Percentiles rank a stretch among this genome's conserved stretches.
These are phyloP conservation scores for Hybognathus amarus DNA, from an alignment of 2,797 vertebrate species.

Conservation along the genomic window DNA sequence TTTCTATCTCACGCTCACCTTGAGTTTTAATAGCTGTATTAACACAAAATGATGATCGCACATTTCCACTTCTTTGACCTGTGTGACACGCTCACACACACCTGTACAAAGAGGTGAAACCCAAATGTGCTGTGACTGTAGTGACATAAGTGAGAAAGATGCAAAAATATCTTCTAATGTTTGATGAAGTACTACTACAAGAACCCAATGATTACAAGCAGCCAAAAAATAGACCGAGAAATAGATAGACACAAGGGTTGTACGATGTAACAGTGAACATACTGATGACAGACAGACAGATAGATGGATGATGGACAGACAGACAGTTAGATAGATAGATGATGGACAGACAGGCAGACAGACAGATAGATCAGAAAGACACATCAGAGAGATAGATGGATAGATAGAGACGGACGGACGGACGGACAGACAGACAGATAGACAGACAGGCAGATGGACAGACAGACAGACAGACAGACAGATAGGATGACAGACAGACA, in stretches of 20 bases:
- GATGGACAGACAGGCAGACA: neutral
- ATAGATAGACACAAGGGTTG: neutral
- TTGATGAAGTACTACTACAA: neutral
- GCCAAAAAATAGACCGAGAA: neutral
- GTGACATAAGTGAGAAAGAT: slow-evolving; percentile 26
- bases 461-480: neutral
- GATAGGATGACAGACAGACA: neutral
- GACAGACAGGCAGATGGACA: accelerated
- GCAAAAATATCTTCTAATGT: slow-evolving; percentile 18
- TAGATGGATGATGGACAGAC: too few relatives aligned
- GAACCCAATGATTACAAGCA: neutral
- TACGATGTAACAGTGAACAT: neutral
- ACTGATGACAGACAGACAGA: neutral
- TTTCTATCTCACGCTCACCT: slow-evolving; percentile 53
- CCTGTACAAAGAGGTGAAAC: slow-evolving; percentile 4
- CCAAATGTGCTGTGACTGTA: slow-evolving; percentile 1
- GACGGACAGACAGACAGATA: neutral
- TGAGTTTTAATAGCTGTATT: slow-evolving; percentile 59
- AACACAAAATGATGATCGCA: slow-evolving; percentile 60
- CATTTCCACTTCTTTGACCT: slow-evolving; percentile 58
- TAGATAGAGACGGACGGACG: neutral
- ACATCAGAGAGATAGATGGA: too few relatives aligned
- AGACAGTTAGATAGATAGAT: accelerated
- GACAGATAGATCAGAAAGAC: neutral
- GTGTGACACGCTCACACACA: slow-evolving; percentile 27